Evolutionary conservation across 37 sponge, comb jelly and placozoan species (phyloP), one percentile per base, ranked within the genome.

Genomic region (Crambe crambe): DNA sequence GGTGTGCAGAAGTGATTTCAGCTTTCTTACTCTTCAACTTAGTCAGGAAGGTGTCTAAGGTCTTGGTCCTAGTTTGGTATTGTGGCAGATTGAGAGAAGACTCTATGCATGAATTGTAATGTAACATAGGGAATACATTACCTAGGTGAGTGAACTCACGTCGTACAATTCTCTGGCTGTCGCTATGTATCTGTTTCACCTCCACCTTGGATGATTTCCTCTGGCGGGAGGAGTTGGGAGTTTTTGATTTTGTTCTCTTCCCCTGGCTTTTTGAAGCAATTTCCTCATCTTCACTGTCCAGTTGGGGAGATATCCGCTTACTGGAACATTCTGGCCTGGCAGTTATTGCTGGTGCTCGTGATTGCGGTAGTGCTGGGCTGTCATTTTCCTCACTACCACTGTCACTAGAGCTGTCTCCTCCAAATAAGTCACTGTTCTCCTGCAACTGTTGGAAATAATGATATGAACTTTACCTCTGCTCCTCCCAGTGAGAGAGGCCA

Each of bases 111-210:
- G 10, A 47, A 47, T 12, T 15, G 51, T 47, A 15, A 12, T 12
- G 12, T 47, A 12, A 47, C 12, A 47, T 15, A 12, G 51, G 51
- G 12, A 12, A 12, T 47, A 12, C 12, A n/a, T n/a, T n/a, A n/a
- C n/a, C n/a, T n/a, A n/a, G n/a, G n/a, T n/a, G n/a, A n/a, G n/a
- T n/a, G n/a, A n/a, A n/a, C n/a, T n/a, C 36, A 92, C 93, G 89
- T 82, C 93, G 42, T 10, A 92, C 39, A 25, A 92, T 39, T 56
- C 78, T 80, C 75, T 92, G 93, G 38, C 86, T 73, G 20, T 92
- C 89, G 74, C 89, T 88, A 74, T 85, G 85, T 37, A 92, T 72
- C 30, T 67, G 36, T 5, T 71, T 39, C 34, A 77, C 35, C 37
- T 88, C 89, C n/a, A 63, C 56, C 74, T 92, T 92, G 31, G 36